Evolutionary conservation across 2,888 invertebrate genomes (phyloP).

Genomic region (Drosophila sordidapex): DNA sequence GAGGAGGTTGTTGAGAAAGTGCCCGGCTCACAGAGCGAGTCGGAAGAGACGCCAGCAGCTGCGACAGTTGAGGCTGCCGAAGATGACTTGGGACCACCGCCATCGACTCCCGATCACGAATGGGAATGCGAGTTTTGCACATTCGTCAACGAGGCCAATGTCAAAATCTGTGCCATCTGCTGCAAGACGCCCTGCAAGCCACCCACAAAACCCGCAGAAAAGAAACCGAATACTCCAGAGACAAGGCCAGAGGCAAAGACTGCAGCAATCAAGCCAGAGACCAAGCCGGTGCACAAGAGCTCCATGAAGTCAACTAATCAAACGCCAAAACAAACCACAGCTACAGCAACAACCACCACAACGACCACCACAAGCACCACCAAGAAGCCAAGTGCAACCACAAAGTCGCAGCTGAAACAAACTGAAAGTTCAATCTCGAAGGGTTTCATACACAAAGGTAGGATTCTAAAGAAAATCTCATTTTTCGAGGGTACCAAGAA

Average conservation of each 20-base stretch:
- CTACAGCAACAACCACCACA: constrained; percentile 7
- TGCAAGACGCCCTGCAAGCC: constrained; percentile 90
- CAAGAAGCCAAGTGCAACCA: constrained; percentile 27
- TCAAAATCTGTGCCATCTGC: constrained; percentile 93
- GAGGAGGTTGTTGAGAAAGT: constrained; percentile 51
- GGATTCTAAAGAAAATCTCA: constrained; percentile 88
- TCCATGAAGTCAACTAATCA: constrained; percentile 46
- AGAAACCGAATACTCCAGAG: constrained; percentile 6
- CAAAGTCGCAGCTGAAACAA: constrained; percentile 61
- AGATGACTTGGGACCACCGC: constrained; percentile 84
- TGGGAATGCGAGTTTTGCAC: constrained; percentile 97
- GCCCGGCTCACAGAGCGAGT: constrained; percentile 50
- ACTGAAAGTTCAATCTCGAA: constrained; percentile 82
- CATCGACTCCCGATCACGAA: constrained; percentile 86
- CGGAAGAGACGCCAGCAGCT: constrained; percentile 32
- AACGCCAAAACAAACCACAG: constrained; percentile 12
- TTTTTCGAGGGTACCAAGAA: constrained; percentile 90
- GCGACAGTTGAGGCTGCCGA: constrained; percentile 50
- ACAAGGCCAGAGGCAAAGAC: constrained; percentile 18
- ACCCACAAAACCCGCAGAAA: constrained; percentile 36
- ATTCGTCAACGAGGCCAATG: constrained; percentile 92
- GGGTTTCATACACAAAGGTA: constrained; percentile 87
- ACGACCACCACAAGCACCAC: constrained; percentile 13
- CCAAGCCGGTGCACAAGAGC: constrained; percentile 48
- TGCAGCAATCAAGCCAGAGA: constrained; percentile 20